Evolutionary conservation across 2,797 vertebrate species (phyloP), one percentile per base, ranked within the genome.

Genomic region (Pseudotriccus pelzelni): DNA sequence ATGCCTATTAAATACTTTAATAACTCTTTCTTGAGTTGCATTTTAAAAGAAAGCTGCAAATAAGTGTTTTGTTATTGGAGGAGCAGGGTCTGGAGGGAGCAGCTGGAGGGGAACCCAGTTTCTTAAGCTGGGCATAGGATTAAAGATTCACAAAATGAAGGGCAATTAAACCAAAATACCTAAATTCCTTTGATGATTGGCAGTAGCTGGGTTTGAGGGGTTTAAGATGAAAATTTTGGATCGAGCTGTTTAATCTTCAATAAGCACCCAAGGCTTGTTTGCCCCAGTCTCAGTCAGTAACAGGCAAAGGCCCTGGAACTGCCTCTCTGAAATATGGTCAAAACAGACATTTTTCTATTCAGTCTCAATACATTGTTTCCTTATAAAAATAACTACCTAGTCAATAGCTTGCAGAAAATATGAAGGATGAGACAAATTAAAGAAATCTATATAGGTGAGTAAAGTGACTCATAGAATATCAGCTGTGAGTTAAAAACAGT

Each of bases 241-340:
- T 11, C 0, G 0, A 83, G 28, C 8, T 76, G 1, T 69, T 76
- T 47, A 25, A n/a, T 87, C 77, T 74, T 53, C 27, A 60, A 0
- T 11, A 63, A 79, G 15, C 28, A 15, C n/a, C 3, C 8, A 59
- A 34, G 20, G 59, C 7, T 16, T 60, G 83, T 73, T 53, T 58
- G 32, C 15, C 67, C 8, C 62, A 78, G 30, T 1, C 30, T 84
- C 80, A 76, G 59, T 9, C 50, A 37, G 55, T 44, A 76, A 60
- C 41, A 73, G n/a, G 25, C 24, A 93, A 82, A 90, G 15, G 1
- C 41, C 77, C 76, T 56, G 53, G 15, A 46, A 69, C 60, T 87
- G 62, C 30, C 36, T 39, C 62, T 93, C 74, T 91, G 77, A 97
- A 89, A 52, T 84, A 91, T 22, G 44, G 60, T 52, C 77, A 96